Percentiles rank a stretch among this genome's conserved stretches.
Conservation (phyloP, 2,113 vertebrate species). For the Esox niger region DNA sequence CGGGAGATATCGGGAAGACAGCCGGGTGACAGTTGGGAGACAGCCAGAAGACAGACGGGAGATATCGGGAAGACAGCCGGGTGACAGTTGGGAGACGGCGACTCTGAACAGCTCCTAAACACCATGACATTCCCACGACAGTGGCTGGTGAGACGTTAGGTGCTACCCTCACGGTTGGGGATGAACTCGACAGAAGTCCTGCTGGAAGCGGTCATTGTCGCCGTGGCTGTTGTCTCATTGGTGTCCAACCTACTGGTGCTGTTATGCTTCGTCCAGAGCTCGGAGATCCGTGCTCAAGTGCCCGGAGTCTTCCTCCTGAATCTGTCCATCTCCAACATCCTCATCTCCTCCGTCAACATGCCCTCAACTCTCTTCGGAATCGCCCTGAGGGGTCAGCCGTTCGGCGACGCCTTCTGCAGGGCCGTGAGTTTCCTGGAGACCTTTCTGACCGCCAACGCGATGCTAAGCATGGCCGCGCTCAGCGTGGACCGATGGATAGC, state of each 20-base stretch:
- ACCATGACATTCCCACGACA: no score
- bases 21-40: no score
- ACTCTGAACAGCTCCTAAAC: no score
- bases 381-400: slow-evolving; percentile 57
- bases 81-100: no score
- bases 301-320: slow-evolving; percentile 76
- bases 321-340: slow-evolving; percentile 77
- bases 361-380: slow-evolving; percentile 72
- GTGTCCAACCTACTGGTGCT: slow-evolving; percentile 76
- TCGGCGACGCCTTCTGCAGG: slow-evolving; percentile 66
- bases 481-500: slow-evolving; percentile 81
- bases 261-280: slow-evolving; percentile 75
- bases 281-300: slow-evolving; percentile 73
- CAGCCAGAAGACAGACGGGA: no score
- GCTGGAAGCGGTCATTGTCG: slow-evolving; percentile 70
- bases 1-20: no score
- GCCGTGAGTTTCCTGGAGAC: slow-evolving; percentile 74
- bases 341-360: slow-evolving; percentile 76
- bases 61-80: no score
- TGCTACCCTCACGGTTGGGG: no score
- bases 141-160: no score
- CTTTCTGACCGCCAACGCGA: slow-evolving; percentile 74
- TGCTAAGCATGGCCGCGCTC: slow-evolving; percentile 80
- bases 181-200: slow-evolving; percentile 77
- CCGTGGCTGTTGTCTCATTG: slow-evolving; percentile 69